Percentiles rank a stretch among this genome's conserved stretches.
Conservation (phyloP, 2,888 invertebrate species). For the Danaus chrysippus region DNA sequence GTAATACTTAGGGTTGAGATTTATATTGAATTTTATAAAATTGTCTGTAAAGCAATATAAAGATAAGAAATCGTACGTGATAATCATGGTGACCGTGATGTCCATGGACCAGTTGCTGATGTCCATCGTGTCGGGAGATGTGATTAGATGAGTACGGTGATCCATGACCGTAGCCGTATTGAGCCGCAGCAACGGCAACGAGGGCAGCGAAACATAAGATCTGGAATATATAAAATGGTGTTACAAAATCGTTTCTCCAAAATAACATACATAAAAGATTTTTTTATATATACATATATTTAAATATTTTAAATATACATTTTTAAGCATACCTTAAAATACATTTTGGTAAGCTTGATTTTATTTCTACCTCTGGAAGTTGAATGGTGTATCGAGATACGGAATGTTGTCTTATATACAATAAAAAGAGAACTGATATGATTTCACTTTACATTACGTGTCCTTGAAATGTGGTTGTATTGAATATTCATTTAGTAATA, state of each 20-base stretch:
- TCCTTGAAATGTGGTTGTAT: constrained; percentile 14
- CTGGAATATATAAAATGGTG: constrained; percentile 27
- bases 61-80: constrained; percentile 37
- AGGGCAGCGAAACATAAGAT: constrained; percentile 33
- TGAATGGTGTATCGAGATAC: constrained; percentile 39
- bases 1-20: background rate
- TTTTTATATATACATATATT: background rate
- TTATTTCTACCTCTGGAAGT: constrained; percentile 29
- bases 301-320: too few species aligned
- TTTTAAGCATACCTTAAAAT: constrained; percentile 1
- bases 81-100: constrained; percentile 49
- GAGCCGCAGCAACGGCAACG: constrained; percentile 37
- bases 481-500: constrained; percentile 23
- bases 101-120: constrained; percentile 27
- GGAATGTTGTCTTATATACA: constrained; percentile 45
- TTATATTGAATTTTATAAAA: background rate
- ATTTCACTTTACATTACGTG: constrained; percentile 35
- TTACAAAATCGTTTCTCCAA: background rate
- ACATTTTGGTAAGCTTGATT: constrained; percentile 17
- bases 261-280: background rate
- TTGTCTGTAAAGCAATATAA: background rate
- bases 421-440: constrained; percentile 39
- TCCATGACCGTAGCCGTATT: constrained; percentile 39
- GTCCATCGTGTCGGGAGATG: constrained; percentile 38
- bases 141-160: constrained; percentile 39